A percentile compares a stretch with the other conserved stretches of the same genome.
These are phyloP conservation scores for Phaetusa simplex DNA, from an alignment of 2,113 vertebrate species.

Conservation along the genomic window DNA sequence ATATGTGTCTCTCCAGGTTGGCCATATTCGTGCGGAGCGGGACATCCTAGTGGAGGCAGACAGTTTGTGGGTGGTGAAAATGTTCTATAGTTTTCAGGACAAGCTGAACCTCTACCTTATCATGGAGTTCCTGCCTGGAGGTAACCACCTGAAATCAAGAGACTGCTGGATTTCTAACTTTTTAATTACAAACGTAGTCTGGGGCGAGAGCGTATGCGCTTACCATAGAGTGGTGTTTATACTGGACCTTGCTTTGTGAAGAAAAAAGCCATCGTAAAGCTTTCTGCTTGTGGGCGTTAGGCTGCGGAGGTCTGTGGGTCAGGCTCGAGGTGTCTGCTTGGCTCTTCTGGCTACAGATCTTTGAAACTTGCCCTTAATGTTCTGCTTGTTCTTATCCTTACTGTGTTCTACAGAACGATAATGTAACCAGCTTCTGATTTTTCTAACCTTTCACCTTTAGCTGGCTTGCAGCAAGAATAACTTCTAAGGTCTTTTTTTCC, in stretches of 20 bases:
- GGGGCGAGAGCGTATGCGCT: not conserved
- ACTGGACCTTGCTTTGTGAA: fast-evolving
- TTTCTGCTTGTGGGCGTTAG: not conserved
- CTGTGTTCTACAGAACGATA: not conserved
- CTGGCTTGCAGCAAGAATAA: not conserved
- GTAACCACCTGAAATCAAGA: constrained; percentile 70
- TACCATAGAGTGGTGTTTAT: not conserved
- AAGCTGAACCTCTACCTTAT: constrained; percentile 99
- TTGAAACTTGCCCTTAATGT: not conserved
- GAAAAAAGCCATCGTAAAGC: not conserved
- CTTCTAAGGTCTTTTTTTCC: not conserved
- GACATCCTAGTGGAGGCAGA: constrained; percentile 98
- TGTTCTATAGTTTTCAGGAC: constrained; percentile 99
- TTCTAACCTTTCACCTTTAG: not conserved
- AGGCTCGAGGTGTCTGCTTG: not conserved
- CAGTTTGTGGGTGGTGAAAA: constrained; percentile 98
- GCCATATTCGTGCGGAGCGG: constrained; percentile 95
- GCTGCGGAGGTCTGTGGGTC: not conserved
- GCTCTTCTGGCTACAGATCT: not conserved
- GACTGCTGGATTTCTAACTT: not conserved
- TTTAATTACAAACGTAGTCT: not conserved
- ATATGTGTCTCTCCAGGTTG: constrained; percentile 79
- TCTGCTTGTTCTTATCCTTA: not conserved
- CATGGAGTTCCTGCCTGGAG: constrained; percentile 99
- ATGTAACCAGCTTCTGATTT: not conserved